Evolutionary conservation across 2,113 vertebrate species (phyloP).

Genomic region (Pyxicephalus adspersus): DNA sequence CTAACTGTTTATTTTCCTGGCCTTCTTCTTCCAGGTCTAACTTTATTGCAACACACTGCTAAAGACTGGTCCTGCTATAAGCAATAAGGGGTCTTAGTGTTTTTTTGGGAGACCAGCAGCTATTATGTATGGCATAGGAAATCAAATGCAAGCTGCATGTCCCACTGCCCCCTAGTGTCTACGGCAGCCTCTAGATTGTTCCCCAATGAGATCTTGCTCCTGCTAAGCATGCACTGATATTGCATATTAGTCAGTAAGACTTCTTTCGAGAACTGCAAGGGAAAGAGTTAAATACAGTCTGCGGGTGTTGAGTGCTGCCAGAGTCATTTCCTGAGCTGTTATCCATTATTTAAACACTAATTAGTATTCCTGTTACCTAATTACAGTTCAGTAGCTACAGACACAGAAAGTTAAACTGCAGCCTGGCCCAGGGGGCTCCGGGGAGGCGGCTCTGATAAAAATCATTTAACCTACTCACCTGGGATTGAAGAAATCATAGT

Average conservation of each 20-base stretch:
- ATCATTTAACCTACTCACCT: slow-evolving; percentile 31
- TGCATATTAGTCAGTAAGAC: neutral
- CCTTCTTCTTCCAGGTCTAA: no score
- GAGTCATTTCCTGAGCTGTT: slow-evolving; percentile 43
- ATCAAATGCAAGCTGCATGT: no score
- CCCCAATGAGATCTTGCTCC: neutral
- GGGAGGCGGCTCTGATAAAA: neutral
- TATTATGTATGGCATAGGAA: no score
- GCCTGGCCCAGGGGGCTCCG: slow-evolving; percentile 14
- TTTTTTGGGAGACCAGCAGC: no score
- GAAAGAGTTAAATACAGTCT: slow-evolving; percentile 30
- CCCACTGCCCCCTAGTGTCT: neutral
- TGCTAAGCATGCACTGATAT: neutral
- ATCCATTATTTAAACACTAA: slow-evolving; percentile 54
- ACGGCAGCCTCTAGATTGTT: neutral
- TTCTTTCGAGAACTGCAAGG: neutral
- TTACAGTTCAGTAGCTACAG: slow-evolving; percentile 55
- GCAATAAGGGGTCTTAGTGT: no score
- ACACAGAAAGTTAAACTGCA: slow-evolving; percentile 54
- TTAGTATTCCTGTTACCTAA: slow-evolving; percentile 56
- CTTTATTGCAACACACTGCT: no score
- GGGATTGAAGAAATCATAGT: neutral
- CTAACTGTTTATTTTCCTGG: no score
- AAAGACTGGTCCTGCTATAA: no score
- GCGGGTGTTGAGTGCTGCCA: slow-evolving; percentile 6